Evolutionary conservation across 1,140 invertebrate species (phyloP).

Genomic region (Drosophila guanche): DNA sequence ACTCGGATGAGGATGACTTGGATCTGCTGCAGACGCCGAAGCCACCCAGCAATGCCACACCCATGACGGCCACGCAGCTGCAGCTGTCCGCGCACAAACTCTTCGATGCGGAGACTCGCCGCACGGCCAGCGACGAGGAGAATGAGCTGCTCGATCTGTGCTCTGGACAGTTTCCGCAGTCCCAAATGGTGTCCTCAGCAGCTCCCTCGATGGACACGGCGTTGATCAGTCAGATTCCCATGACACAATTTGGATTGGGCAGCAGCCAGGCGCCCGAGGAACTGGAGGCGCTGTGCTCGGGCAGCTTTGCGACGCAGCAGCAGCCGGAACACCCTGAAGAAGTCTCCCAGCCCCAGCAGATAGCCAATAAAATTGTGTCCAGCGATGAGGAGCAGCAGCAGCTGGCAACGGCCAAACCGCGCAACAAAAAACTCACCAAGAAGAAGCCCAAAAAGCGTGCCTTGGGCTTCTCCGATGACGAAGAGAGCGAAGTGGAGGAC

Average conservation of each 20-base stretch:
- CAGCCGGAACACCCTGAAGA: neutral
- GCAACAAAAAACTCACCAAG: conserved; percentile 70
- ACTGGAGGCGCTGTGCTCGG: conserved; percentile 58
- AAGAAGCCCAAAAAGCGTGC: conserved; percentile 68
- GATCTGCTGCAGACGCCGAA: conserved; percentile 76
- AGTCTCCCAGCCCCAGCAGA: conserved; percentile 10
- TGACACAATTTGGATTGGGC: conserved; percentile 48
- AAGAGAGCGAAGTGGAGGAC: conserved; percentile 63
- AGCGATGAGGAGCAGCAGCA: conserved; percentile 83
- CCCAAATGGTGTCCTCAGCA: conserved; percentile 34
- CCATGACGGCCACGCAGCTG: conserved; percentile 50
- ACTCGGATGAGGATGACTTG: conserved; percentile 80
- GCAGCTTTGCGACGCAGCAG: conserved; percentile 61
- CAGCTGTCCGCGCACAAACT: conserved; percentile 57
- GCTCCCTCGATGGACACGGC: conserved; percentile 29
- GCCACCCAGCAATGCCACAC: conserved; percentile 60
- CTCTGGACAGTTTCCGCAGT: conserved; percentile 84
- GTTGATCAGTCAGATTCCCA: conserved; percentile 73
- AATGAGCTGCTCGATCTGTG: conserved; percentile 85
- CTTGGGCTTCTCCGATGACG: conserved; percentile 81
- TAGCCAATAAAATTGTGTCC: conserved; percentile 69
- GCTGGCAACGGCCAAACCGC: conserved; percentile 24
- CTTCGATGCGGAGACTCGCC: conserved; percentile 61
- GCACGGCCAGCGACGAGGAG: conserved; percentile 83
- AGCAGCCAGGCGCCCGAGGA: conserved; percentile 51